A percentile compares a stretch with the other conserved stretches of the same genome.
phyloP scores from a whole-genome alignment of 2,888 invertebrate species.

The Chesias legatella region DNA sequence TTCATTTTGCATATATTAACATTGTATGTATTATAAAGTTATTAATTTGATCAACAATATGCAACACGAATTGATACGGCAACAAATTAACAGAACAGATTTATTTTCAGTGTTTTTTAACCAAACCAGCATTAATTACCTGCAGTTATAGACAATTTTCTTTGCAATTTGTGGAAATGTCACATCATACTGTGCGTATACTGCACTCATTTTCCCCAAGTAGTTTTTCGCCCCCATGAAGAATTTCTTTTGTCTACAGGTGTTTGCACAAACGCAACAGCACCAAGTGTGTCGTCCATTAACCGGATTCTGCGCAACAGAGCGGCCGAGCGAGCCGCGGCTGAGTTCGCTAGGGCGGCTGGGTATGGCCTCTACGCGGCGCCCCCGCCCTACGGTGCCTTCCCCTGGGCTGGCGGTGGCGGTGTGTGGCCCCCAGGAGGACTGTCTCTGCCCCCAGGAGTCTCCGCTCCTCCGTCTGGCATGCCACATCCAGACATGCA shows the following conservation, averaged over 20 bases:
- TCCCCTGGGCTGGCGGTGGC: conserved; percentile 75
- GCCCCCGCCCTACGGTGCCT: conserved; percentile 84
- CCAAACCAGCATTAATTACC: no score
- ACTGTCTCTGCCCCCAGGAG: conserved; percentile 74
- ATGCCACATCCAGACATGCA: conserved; percentile 72
- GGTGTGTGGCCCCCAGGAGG: conserved; percentile 81
- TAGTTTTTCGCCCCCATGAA: no score
- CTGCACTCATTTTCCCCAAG: no score
- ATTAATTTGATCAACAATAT: no score
- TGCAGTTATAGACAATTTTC: no score
- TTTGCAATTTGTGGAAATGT: no score
- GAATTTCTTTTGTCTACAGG: conserved; percentile 80
- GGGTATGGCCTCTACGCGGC: conserved; percentile 93
- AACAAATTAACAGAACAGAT: no score
- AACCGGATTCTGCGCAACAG: conserved; percentile 97
- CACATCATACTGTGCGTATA: no score
- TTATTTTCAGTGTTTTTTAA: no score
- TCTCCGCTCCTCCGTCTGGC: conserved; percentile 64
- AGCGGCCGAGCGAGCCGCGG: conserved; percentile 97
- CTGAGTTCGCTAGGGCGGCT: conserved; percentile 95
- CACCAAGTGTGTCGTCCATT: conserved; percentile 98
- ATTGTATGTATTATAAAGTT: no score
- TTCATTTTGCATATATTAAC: no score
- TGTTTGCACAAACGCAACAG: conserved; percentile 96
- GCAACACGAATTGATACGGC: no score